A percentile compares a stretch with the other conserved stretches of the same genome.
These are phyloP conservation scores for Tetropium fuscum DNA, from an alignment of 2,888 invertebrate genomes.

Conservation along the genomic window DNA sequence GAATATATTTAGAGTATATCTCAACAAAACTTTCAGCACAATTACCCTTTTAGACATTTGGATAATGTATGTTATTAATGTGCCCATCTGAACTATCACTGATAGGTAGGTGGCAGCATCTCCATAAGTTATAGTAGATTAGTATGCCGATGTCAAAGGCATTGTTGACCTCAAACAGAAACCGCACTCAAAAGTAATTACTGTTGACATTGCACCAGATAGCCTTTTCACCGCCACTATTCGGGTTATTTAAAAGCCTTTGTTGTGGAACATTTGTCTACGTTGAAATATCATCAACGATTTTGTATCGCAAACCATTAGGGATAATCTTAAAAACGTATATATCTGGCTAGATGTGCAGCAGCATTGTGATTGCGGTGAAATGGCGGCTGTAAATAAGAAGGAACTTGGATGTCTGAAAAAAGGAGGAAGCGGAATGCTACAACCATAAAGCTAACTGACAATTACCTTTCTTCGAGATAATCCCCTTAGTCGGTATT, in stretches of 20 bases:
- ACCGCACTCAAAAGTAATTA: constrained; percentile 19
- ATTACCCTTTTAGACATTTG: too few relatives aligned
- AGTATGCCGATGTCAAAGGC: constrained; percentile 1
- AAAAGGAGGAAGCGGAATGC: constrained; percentile 47
- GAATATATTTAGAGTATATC: too few relatives aligned
- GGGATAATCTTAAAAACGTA: constrained; percentile 55
- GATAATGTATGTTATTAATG: neutral
- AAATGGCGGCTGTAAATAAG: constrained; percentile 46
- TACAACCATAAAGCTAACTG: constrained; percentile 53
- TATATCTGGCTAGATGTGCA: constrained; percentile 28
- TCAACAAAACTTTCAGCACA: too few relatives aligned
- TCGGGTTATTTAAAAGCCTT: constrained; percentile 12
- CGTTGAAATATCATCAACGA: constrained; percentile 54
- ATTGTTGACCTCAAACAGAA: constrained; percentile 14
- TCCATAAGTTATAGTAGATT: neutral
- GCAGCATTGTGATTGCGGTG: constrained; percentile 41
- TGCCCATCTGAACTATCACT: neutral
- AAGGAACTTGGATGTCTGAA: constrained; percentile 33
- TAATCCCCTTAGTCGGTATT: constrained; percentile 36
- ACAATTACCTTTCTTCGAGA: constrained; percentile 52
- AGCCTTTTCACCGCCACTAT: constrained; percentile 1
- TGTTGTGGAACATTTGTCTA: constrained; percentile 14
- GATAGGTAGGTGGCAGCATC: neutral
- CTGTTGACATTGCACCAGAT: constrained; percentile 21
- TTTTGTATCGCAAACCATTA: constrained; percentile 50